Base-by-base conservation (phyloP, 2,888 invertebrate species). In the Acrocera orbiculus region DNA sequence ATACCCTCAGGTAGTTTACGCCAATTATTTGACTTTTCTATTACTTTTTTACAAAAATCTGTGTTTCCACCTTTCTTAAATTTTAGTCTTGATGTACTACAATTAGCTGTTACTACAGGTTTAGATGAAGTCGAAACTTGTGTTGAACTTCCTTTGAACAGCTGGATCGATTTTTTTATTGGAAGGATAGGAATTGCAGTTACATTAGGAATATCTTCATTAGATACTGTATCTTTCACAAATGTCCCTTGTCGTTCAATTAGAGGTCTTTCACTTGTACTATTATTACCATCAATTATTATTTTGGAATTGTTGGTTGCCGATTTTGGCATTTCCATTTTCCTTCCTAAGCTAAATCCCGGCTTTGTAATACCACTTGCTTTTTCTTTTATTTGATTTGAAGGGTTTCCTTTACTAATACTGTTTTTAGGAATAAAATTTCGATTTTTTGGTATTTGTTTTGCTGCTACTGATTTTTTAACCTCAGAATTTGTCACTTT, bases 181-280 rank as follows among this genome's bases (percentile, higher is more conserved):
- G 50, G 50, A 23, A 36, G 46, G 17, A 54, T 47, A 4, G 45
- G 38, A 4, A 38, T 34, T 4, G 42, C 45, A 28, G 16, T 53
- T 15, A 60, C 58, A 24, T 58, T 46, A n/a, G 60, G 61, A 33
- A 60, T 53, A 31, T 53, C 51, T 3, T 49, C 44, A 30, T 50
- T 50, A 11, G 54, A 51, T 1, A 67, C 65, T 43, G 83, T 82
- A 46, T 89, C 87, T 58, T 89, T 90, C 0, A 86, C 83, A 52
- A 92, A 92, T 0, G 92, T 92, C 10, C 86, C 86, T 56, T 92
- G 89, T 17, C 90, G 68, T 43, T 81, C 80, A 22, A 81, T 16
- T 16, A 39, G 19, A 22, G 42, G 11, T 11, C 34, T 47, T 43
- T 34, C 42, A 42, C 16, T 44, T 38, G 36, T 46, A 4, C 9